Base-by-base conservation (phyloP, 2,113 vertebrate genomes). In the Garra rufa region DNA sequence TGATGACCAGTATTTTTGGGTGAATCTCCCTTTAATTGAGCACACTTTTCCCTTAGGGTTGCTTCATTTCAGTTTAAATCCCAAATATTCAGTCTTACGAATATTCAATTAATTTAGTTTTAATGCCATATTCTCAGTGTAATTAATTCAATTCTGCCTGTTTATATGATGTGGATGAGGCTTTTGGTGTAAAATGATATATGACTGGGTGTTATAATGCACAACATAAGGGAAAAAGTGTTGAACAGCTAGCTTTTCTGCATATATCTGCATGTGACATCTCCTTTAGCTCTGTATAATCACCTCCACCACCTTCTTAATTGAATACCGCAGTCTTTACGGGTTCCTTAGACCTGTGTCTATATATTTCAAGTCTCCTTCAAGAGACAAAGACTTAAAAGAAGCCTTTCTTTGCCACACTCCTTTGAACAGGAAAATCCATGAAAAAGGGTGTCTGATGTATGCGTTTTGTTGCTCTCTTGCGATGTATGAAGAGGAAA, bases 351-450 rank as follows among this genome's bases (percentile, higher is more conserved):
- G 46, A 76, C 48, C 74, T 34, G 17, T 76, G 28, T 78, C 6
- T 57, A 24, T 55, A 57, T 82, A 57, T 82, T 26, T 43, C 21
- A 1, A 19, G 5, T 76, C 34, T 83, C 38, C 81, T 71, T 82
- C 28, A 57, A 69, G 26, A 24, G 61, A 78, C 76, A 78, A 78
- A 86, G 48, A 71, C 48, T 57, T 69, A 19, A 77, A 86, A 76
- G 24, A 44, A 30, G 8, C 21, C 44, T 46, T 76, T 76, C 61
- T 69, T 11, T 34, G 28, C 24, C 9, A 46, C 24, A 30, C 11
- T 38, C 44, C 55, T 52, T 44, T 59, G 52, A 85, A 81, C 10
- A 6, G 38, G 67, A 24, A n/a, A 24, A 61, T 38, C 67, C 38
- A 48, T 81, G 21, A 26, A 75, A 63, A 74, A 48, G 57, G 9